These are phyloP conservation scores for Sitta carolinensis DNA, from an alignment of 2,797 vertebrate species.

Conservation along the genomic window DNA sequence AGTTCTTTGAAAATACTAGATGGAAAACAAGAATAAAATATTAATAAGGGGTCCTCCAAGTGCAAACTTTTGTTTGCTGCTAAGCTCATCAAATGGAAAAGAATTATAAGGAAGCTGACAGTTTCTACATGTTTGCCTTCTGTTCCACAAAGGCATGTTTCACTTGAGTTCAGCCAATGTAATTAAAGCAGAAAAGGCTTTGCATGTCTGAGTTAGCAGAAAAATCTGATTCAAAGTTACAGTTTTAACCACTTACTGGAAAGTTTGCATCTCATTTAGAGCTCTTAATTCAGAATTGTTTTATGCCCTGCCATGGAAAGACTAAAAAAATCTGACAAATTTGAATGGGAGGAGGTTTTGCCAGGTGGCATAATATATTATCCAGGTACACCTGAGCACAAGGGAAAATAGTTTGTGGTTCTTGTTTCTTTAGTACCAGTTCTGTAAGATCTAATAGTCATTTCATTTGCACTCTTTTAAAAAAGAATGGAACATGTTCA, in stretches of 20 bases:
- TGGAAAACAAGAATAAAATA: neutral
- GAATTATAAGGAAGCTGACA: neutral
- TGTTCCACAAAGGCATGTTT: neutral
- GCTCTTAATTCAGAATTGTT: neutral
- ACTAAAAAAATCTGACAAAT: neutral
- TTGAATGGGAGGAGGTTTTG: neutral
- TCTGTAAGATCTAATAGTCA: neutral
- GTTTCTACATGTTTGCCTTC: neutral
- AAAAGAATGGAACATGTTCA: neutral
- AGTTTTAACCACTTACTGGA: neutral
- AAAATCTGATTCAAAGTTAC: neutral
- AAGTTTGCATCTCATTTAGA: neutral
- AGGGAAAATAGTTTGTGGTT: neutral
- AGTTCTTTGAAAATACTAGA: neutral
- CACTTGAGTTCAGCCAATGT: neutral
- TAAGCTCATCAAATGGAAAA: neutral
- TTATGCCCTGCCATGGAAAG: neutral
- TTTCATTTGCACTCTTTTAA: neutral
- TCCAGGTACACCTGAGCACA: neutral
- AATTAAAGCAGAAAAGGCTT: neutral
- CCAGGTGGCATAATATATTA: neutral
- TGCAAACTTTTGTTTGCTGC: neutral
- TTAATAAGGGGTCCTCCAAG: neutral
- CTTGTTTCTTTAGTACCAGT: neutral
- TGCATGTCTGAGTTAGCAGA: neutral